A percentile compares a stretch with the other conserved stretches of the same genome.
Conservation (phyloP, 2,888 invertebrate genomes). For the Thymelicus sylvestris region DNA sequence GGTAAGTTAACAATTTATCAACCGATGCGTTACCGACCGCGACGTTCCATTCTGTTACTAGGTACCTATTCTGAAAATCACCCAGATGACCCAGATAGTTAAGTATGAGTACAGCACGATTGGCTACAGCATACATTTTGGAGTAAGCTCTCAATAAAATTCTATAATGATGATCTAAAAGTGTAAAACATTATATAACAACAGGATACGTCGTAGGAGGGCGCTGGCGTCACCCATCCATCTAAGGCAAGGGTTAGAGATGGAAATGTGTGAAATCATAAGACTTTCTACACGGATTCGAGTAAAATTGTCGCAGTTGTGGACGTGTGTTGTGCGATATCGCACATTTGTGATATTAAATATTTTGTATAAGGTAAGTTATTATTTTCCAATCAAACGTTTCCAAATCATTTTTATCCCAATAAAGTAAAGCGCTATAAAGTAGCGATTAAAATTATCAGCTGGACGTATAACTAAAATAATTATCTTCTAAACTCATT, state of each 20-base stretch:
- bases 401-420: too few relatives aligned
- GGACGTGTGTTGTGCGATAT: conserved; percentile 38
- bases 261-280: conserved; percentile 52
- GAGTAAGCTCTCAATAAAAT: not conserved
- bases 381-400: not conserved
- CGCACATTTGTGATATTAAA: conserved; percentile 15
- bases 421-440: too few relatives aligned
- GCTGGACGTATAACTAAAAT: too few relatives aligned
- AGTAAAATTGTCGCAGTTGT: conserved; percentile 24
- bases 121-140: too few relatives aligned
- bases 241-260: conserved; percentile 39
- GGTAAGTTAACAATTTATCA: too few relatives aligned
- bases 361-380: conserved; percentile 5
- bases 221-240: conserved; percentile 43
- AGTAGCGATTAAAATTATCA: too few relatives aligned
- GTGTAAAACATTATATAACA: conserved; percentile 42
- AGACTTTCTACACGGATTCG: conserved; percentile 54
- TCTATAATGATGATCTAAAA: not conserved
- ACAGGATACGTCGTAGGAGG: conserved; percentile 35
- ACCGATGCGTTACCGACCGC: too few relatives aligned
- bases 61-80: too few relatives aligned
- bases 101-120: too few relatives aligned
- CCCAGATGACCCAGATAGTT: too few relatives aligned
- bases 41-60: too few relatives aligned
- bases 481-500: too few relatives aligned